These are phyloP conservation scores for Prionailurus viverrinus DNA, from an alignment of 2,113 vertebrate genomes.

Conservation along the genomic window DNA sequence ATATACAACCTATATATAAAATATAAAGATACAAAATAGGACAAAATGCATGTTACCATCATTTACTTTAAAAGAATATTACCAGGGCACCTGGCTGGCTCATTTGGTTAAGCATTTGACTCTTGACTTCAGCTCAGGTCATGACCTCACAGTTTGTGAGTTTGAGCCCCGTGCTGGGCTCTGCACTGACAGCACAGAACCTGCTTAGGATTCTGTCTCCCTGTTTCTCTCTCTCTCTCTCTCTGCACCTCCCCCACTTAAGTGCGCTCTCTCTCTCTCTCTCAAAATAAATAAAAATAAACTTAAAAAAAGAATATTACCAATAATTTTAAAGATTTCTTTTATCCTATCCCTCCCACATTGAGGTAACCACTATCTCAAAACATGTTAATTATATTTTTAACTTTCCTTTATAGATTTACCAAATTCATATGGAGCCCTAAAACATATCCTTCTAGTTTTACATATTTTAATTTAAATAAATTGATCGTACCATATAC, in stretches of 20 bases:
- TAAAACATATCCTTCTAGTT: background rate
- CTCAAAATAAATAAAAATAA: too few species aligned
- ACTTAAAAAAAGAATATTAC: background rate
- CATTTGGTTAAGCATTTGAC: too few species aligned
- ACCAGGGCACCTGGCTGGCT: background rate
- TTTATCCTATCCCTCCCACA: background rate
- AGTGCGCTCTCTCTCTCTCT: too few species aligned
- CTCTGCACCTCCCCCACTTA: too few species aligned
- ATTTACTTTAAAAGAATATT: conserved; percentile 8
- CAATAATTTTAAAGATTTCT: background rate
- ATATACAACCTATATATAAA: background rate
- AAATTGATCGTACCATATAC: background rate
- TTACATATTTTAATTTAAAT: background rate
- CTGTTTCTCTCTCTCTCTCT: too few species aligned
- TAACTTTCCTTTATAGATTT: background rate
- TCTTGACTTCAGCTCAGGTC: too few species aligned
- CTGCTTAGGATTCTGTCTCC: too few species aligned
- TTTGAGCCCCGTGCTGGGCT: too few species aligned
- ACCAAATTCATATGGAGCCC: background rate
- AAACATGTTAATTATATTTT: background rate
- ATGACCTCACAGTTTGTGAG: too few species aligned
- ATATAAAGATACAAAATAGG: background rate
- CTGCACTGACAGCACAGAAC: too few species aligned
- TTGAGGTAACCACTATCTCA: background rate
- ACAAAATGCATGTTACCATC: background rate